Conservation (phyloP, 2,797 vertebrate species). For the Bovichtus diacanthus region DNA sequence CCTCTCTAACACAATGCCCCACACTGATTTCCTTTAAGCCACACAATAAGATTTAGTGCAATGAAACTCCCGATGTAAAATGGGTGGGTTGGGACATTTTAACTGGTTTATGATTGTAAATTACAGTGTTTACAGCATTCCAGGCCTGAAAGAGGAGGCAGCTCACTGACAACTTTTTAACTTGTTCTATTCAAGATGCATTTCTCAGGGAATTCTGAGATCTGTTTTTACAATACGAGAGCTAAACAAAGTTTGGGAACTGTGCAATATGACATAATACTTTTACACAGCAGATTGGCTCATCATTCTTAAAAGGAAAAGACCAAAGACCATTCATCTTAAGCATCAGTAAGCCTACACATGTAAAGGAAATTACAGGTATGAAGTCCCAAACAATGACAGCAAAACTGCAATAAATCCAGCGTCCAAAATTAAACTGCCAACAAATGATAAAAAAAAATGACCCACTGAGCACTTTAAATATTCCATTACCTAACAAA, state of each 20-base stretch:
- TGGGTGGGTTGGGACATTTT: constrained; percentile 42
- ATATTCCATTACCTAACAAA: background rate
- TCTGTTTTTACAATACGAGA: background rate
- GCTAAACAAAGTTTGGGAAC: background rate
- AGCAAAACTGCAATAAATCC: background rate
- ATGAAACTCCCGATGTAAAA: constrained; percentile 45
- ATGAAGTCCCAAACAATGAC: background rate
- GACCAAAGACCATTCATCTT: background rate
- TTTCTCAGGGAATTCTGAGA: background rate
- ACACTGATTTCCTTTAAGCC: constrained; percentile 58
- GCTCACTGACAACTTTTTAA: constrained; percentile 6
- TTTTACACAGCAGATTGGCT: background rate
- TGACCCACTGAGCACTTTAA: background rate
- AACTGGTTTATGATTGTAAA: constrained; percentile 53
- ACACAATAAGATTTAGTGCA: constrained; percentile 59
- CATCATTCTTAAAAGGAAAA: background rate
- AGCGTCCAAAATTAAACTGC: background rate
- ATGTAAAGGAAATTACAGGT: background rate
- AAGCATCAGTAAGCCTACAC: background rate
- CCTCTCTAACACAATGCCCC: constrained; percentile 54
- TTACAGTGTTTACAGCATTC: constrained; percentile 45
- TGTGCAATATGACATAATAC: background rate
- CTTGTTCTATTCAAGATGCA: background rate
- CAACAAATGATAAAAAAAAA: background rate
- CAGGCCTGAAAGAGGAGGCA: constrained; percentile 17